Evolutionary conservation across 1,140 invertebrate species (phyloP).

Genomic region (Bicyclus anynana): DNA sequence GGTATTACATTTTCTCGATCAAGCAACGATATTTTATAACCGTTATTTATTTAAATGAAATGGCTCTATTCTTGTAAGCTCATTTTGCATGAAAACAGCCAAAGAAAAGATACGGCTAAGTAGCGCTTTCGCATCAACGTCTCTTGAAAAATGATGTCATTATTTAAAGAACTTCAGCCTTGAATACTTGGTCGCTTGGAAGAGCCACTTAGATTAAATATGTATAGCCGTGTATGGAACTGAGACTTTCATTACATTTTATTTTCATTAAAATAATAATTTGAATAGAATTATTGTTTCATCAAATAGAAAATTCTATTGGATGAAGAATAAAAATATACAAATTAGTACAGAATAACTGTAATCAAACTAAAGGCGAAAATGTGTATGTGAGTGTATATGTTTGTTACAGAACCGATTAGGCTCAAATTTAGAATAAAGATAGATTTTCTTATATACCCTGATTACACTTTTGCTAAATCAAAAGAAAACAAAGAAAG

Average conservation of each 20-base stretch:
- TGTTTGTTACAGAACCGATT: no score
- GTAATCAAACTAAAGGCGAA: no score
- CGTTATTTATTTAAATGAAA: neutral
- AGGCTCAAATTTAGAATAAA: no score
- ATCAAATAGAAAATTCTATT: no score
- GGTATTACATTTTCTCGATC: neutral
- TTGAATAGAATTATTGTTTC: no score
- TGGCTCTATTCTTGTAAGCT: neutral
- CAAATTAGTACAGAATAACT: no score
- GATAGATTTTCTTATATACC: no score
- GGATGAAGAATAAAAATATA: no score
- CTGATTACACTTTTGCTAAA: no score
- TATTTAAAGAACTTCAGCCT: neutral
- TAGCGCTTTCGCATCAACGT: neutral
- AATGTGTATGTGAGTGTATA: no score
- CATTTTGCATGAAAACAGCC: neutral
- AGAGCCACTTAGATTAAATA: neutral
- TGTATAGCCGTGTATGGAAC: neutral
- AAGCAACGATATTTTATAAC: neutral
- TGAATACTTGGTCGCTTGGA: neutral
- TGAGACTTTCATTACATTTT: neutral
- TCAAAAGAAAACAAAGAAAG: no score
- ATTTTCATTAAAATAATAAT: neutral
- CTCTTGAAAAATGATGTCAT: neutral
- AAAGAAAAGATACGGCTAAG: neutral